Conservation (phyloP, 2,888 invertebrate genomes). For the Alentia gelatinosa region DNA sequence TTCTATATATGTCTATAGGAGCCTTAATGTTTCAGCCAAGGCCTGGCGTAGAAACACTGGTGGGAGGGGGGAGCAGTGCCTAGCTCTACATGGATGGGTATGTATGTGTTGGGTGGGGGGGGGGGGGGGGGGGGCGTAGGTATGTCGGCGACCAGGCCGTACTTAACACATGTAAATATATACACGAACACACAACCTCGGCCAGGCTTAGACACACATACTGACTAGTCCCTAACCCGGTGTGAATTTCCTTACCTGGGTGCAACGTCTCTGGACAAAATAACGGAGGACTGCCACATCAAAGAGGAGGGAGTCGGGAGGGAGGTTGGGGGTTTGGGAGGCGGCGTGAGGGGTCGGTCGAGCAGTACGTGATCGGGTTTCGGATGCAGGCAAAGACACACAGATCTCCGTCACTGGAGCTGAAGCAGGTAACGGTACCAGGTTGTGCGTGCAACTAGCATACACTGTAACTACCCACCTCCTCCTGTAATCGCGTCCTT, state of each 20-base stretch:
- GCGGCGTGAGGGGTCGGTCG: no score
- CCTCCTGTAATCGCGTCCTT: no score
- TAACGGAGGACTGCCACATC: no score
- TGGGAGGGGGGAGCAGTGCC: not conserved
- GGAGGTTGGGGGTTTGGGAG: no score
- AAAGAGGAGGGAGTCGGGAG: no score
- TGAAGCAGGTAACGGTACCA: no score
- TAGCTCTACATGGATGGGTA: not conserved
- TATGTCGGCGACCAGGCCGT: not conserved
- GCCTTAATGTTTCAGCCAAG: constrained; percentile 3
- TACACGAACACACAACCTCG: not conserved
- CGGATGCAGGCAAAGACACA: no score
- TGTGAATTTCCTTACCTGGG: not conserved
- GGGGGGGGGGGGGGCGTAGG: not conserved
- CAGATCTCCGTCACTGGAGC: no score
- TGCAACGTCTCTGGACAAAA: no score
- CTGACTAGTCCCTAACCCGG: not conserved
- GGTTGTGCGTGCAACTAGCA: no score
- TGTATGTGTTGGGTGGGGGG: not conserved
- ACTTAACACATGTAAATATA: constrained; percentile 14
- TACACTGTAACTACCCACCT: no score
- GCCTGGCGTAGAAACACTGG: not conserved
- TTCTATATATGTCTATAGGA: not conserved
- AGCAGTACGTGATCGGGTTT: no score
- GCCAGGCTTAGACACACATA: not conserved